Evolutionary conservation across 1,140 invertebrate species (phyloP), one percentile per base, ranked within the genome.

Genomic region (Andricus grossulariae): DNA sequence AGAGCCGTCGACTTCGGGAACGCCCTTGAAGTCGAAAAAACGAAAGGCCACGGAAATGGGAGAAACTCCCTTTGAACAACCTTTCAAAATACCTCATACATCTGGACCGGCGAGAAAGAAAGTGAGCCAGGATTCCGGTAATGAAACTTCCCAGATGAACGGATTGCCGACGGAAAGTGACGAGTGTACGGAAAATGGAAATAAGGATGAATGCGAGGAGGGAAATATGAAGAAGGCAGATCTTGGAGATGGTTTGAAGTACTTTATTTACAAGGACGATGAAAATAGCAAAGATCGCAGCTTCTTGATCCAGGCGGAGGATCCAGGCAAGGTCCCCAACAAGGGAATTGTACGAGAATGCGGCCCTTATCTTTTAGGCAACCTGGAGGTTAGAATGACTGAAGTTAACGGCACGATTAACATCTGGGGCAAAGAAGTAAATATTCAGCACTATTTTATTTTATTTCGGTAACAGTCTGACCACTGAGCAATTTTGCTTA

Each of bases 391-490:
- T 55, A 86, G 87, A 73, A 91, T 92, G 89, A 87, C 89, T 7
- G 90, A 92, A 78, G 78, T 88, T 45, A 91, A 92, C 73, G 90
- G 90, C 10, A 91, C 87, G 0, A 88, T 92, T 18, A 91, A 89
- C 50, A 88, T 92, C 77, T 92, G 89, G 89, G 90, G 91, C 10
- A 91, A 91, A 85, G 89, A 91, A 82, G 84, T 90, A 77, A 84
- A 25, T 82, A 71, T 25, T 32, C 25, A 5, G 25, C 16, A 32
- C 10, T 18, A 5, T 50, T 50, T 50, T 25, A 78, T 18, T 71
- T 75, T 15, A 12, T 50, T 55, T 49, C 10, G 10, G 0, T 10
- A 11, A 45, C 10, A 8, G 10, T 45, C 6, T 45, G 0, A 11
- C 8, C 4, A 45, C 7, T 45, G 10, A 11, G 39, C 39, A 45